phyloP scores from a whole-genome alignment of 2,797 vertebrate species.

The Falco naumanni region DNA sequence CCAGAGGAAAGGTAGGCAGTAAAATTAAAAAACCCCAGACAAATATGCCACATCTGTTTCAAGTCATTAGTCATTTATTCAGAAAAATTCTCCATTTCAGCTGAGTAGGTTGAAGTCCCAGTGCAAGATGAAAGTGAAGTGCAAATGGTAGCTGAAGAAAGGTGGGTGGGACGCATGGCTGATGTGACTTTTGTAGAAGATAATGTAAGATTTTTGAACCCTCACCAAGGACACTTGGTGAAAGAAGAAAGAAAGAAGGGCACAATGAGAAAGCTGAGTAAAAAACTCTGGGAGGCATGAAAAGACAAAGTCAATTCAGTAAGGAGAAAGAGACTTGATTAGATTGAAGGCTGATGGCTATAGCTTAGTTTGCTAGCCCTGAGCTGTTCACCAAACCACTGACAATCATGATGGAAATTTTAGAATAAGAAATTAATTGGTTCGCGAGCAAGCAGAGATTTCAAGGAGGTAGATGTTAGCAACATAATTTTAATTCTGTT shows the following conservation, averaged over 20 bases:
- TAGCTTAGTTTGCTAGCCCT: not conserved
- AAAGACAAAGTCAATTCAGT: not conserved
- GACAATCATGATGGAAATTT: not conserved
- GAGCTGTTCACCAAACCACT: not conserved
- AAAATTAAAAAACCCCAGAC: not conserved
- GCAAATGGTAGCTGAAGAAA: not conserved
- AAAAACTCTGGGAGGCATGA: not conserved
- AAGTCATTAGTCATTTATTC: not conserved
- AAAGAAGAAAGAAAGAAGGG: not conserved
- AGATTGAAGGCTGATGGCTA: not conserved
- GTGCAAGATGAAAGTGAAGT: not conserved
- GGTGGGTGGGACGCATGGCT: not conserved
- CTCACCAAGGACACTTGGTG: not conserved
- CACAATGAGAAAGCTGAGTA: not conserved
- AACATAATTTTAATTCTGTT: not conserved
- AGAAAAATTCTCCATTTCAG: not conserved
- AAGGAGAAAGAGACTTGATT: not conserved
- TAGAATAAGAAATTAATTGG: not conserved
- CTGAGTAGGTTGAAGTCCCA: not conserved
- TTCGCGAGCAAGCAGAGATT: not conserved
- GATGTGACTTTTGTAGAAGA: not conserved
- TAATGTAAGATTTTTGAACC: not conserved
- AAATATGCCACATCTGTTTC: not conserved
- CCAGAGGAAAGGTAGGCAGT: not conserved
- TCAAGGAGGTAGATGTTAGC: not conserved